Percentiles rank a stretch among this genome's conserved stretches.
Evolutionary conservation across 2,888 invertebrate species (phyloP).

Genomic region (Seira sanloemensis): DNA sequence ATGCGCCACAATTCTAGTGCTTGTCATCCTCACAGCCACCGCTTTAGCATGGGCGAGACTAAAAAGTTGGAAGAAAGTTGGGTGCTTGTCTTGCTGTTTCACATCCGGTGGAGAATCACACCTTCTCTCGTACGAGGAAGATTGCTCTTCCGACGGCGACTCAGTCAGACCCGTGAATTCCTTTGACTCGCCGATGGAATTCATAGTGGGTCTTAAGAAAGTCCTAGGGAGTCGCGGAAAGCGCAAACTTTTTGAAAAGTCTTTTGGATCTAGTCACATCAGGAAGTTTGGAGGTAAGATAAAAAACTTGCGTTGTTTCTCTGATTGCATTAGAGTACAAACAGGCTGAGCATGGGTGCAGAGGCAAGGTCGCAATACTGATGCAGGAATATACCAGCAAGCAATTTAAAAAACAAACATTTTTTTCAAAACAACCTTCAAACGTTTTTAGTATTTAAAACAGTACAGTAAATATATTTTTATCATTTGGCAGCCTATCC

Average conservation of each 20-base stretch:
- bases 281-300: not conserved
- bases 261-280: not conserved
- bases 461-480: too few species aligned
- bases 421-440: too few species aligned
- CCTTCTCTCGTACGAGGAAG: constrained; percentile 41
- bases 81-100: constrained; percentile 4
- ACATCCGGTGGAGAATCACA: constrained; percentile 39
- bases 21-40: constrained; percentile 60
- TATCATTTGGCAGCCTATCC: too few species aligned
- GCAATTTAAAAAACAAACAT: too few species aligned
- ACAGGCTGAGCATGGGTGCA: too few species aligned
- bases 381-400: too few species aligned
- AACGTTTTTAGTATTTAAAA: too few species aligned
- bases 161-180: not conserved
- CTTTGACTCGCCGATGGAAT: not conserved
- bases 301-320: too few species aligned
- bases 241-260: not conserved
- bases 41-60: constrained; percentile 58
- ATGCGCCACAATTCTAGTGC: constrained; percentile 55
- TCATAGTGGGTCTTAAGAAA: not conserved
- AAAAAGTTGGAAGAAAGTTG: not conserved
- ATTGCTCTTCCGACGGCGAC: not conserved
- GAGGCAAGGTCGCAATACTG: too few species aligned
- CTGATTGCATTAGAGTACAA: too few species aligned
- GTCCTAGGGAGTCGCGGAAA: not conserved